Base-by-base conservation (phyloP, 2,888 invertebrate species). In the Archaeoteleia sp. region DNA sequence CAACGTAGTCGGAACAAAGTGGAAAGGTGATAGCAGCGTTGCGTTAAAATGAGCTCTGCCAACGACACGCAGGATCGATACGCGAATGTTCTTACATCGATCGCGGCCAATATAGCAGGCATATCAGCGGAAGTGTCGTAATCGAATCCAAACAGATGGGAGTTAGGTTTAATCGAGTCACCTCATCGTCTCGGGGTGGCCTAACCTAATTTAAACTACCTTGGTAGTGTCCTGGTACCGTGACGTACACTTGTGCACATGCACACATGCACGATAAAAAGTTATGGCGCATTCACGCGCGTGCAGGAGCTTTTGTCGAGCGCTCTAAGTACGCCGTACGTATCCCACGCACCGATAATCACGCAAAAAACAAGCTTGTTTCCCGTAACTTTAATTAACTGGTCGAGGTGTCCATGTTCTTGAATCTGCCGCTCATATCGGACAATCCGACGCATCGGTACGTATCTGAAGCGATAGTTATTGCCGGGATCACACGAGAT, bases 131-230 rank as follows among this genome's bases (percentile, higher is more conserved):
- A 73, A 61, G 70, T 67, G 71, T 70, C 53, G 53, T 76, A 77
- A 80, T 78, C 77, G 75, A 80, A 81, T 80, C 75, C 75, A 81
- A 81, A 80, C 77, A 78, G 78, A 78, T 78, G 77, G 74, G 74
- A 79, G 74, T 76, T 78, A 68, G 74, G 69, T 77, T 77, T 78
- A 80, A 82, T 81, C 76, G 77, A 78, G 78, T 79, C 71, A 71
- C 58, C 67, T 46, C 66, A 57, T 54, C 67, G 71, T 72, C 72
- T 67, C 72, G 62, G 67, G 63, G 74, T 70, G 71, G 71, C 65
- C 73, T 76, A 78, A 80, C 78, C 76, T 71, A 77, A 78, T 81
- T 79, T 72, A 71, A 68, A 70, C 67, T 78, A 73, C 69, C 74
- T 55, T 57, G 72, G 68, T 70, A 60, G 42, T n/a, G n/a, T 58